A percentile compares a stretch with the other conserved stretches of the same genome.
Evolutionary conservation across 2,113 vertebrate species (phyloP).

Genomic region (Pelvicachromis taeniatus): DNA sequence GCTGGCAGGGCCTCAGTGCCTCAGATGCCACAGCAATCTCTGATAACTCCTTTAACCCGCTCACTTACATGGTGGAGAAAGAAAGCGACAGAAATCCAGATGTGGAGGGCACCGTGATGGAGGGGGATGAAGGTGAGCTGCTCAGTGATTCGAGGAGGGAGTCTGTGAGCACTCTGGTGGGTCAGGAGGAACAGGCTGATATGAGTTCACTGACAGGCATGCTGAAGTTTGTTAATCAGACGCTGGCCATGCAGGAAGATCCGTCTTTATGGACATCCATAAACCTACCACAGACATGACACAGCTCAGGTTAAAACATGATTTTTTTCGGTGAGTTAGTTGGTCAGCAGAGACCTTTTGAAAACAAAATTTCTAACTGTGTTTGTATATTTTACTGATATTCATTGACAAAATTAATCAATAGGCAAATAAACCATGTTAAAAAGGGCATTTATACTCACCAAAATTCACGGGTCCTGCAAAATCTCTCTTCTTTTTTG

Average conservation of each 20-base stretch:
- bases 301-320: constrained; percentile 4
- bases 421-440: not conserved
- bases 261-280: constrained; percentile 34
- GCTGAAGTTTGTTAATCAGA: constrained; percentile 74
- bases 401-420: not conserved
- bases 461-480: not conserved
- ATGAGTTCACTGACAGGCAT: constrained; percentile 65
- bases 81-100: not conserved
- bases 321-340: not conserved
- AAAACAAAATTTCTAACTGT: not conserved
- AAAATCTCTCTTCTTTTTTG: not conserved
- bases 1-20: constrained; percentile 61
- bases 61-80: constrained; percentile 65
- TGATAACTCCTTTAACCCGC: constrained; percentile 71
- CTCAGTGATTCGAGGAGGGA: constrained; percentile 22
- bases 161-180: constrained; percentile 4
- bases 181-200: constrained; percentile 16
- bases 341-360: not conserved
- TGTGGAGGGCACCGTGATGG: not conserved
- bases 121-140: not conserved
- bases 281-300: not conserved
- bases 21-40: constrained; percentile 27
- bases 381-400: too few relatives aligned
- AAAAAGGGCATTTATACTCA: not conserved
- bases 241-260: constrained; percentile 69